These are phyloP conservation scores for Elachura formosa DNA, from an alignment of 2,113 vertebrate species.

Conservation along the genomic window DNA sequence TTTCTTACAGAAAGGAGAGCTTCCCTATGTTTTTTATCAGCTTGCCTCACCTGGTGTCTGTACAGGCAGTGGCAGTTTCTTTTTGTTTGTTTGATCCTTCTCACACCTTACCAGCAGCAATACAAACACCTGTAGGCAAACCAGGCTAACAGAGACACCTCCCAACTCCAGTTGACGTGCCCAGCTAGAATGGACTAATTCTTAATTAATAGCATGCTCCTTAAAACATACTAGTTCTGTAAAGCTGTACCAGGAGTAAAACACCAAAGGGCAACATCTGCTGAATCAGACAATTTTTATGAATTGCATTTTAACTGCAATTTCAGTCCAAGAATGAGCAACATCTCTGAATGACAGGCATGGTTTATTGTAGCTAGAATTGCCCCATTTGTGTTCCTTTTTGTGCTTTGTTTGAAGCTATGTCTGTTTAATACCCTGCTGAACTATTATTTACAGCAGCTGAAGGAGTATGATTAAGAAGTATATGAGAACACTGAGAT, in stretches of 20 bases:
- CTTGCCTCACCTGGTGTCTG: background rate
- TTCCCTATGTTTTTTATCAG: background rate
- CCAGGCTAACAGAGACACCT: background rate
- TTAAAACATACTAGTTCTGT: background rate
- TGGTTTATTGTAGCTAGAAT: conserved; percentile 32
- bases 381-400: conserved; percentile 20
- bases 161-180: background rate
- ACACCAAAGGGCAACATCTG: background rate
- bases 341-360: conserved; percentile 3
- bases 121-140: background rate
- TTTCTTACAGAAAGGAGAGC: background rate
- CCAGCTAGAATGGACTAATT: background rate
- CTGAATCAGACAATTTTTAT: conserved; percentile 15
- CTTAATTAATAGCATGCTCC: background rate
- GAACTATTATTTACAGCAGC: conserved; percentile 27
- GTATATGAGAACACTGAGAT: background rate
- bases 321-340: conserved; percentile 18
- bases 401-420: conserved; percentile 20
- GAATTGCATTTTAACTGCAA: background rate
- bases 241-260: background rate
- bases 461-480: conserved; percentile 15
- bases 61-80: background rate
- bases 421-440: conserved; percentile 42
- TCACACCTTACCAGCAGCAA: background rate
- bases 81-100: background rate